Evolutionary conservation across 2,888 invertebrate species (phyloP), one percentile per base, ranked within the genome.

Genomic region (Notodonta ziczac): DNA sequence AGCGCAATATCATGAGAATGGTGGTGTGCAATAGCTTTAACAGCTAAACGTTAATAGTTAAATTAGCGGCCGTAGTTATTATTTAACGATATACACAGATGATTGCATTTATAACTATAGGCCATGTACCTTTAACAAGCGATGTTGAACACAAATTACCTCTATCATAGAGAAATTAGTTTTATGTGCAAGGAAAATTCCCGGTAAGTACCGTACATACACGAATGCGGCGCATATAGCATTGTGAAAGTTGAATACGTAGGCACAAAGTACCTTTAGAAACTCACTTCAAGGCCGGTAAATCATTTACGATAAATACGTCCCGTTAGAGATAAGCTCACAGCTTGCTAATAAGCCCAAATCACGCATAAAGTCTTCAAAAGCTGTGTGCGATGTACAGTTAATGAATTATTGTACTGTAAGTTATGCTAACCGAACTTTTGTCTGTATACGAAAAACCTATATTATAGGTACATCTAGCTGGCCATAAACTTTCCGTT

Each of bases 81-180:
- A 71, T 75, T 46, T 72, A 74, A 78, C 73, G 73, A 78, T 80
- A 80, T 80, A 80, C 71, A 81, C 72, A 77, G 75, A 67, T 63
- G 74, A 77, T 72, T 73, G 81, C 74, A 65, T 63, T 54, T 71
- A 70, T 77, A 78, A 79, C 77, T 74, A 67, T 69, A 60, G 65
- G 73, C 68, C 68, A 62, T 58, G 70, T 70, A 74, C 24, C 24
- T 9, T 10, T 67, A 62, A 58, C 69, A 65, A 65, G 58, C 56
- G 61, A 16, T 9, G 9, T 14, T 16, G 16, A 12, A 12, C 9
- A 12, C 61, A 16, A 5, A 35, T 35, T 35, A 35, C 35, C 35
- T 35, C 35, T 35, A 35, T 35, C 24, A 24, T 24, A 24, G 24
- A 24, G 24, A 24, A 24, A 24, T 24, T 24, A 24, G 24, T 24